Conservation (phyloP, 2,113 vertebrate species). For the Noturus placidus region DNA sequence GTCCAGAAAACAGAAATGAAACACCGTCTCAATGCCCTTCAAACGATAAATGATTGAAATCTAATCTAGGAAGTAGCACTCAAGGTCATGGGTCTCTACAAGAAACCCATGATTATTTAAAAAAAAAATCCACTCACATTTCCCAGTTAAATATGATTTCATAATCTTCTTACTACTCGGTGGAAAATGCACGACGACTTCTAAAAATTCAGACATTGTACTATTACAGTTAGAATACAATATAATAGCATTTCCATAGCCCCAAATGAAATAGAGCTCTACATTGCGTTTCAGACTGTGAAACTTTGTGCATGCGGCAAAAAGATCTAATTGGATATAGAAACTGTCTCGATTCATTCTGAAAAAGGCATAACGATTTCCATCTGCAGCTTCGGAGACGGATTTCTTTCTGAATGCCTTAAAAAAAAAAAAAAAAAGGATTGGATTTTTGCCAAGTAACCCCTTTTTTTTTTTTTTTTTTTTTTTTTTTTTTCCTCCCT, state of each 20-base stretch:
- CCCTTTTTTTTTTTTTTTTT: slow-evolving; percentile 58
- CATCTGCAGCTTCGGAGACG: slow-evolving; percentile 66
- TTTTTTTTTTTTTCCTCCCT: slow-evolving; percentile 53
- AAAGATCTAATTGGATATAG: slow-evolving; percentile 33
- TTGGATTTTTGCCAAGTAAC: slow-evolving; percentile 75
- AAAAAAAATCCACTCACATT: neutral
- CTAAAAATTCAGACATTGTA: neutral
- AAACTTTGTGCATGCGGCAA: slow-evolving; percentile 18
- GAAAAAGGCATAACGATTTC: slow-evolving; percentile 32
- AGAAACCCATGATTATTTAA: neutral
- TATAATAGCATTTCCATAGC: neutral
- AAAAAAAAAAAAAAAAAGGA: slow-evolving; percentile 25
- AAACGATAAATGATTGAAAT: neutral
- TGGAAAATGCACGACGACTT: neutral
- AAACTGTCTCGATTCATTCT: slow-evolving; percentile 22
- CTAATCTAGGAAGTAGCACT: neutral
- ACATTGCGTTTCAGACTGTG: neutral
- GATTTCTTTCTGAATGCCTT: slow-evolving; percentile 70
- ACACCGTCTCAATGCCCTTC: neutral
- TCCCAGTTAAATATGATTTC: slow-evolving; percentile 1
- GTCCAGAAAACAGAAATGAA: neutral
- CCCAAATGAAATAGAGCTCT: neutral
- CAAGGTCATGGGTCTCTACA: neutral
- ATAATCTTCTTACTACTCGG: neutral
- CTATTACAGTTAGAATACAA: neutral